A percentile compares a stretch with the other conserved stretches of the same genome.
Evolutionary conservation across 2,797 vertebrate genomes (phyloP).

Genomic region (Lepidocolaptes lacrymiger): DNA sequence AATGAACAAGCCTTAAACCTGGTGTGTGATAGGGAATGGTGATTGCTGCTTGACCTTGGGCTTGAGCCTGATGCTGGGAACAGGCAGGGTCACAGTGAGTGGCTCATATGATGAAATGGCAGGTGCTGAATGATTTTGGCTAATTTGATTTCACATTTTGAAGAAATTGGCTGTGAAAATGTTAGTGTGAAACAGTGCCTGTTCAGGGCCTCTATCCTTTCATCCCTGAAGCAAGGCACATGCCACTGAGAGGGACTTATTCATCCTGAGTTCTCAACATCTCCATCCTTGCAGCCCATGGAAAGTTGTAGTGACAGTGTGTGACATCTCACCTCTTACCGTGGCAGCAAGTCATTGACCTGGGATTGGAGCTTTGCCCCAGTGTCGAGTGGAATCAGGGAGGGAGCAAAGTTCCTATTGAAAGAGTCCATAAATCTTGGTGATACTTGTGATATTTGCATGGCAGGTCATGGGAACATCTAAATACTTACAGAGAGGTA

Average conservation of each 20-base stretch:
- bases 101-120: not conserved
- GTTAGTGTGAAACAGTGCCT: not conserved
- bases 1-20: not conserved
- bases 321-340: not conserved
- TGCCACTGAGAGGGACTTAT: not conserved
- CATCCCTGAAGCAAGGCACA: not conserved
- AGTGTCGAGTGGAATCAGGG: not conserved
- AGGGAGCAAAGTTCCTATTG: not conserved
- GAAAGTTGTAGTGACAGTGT: not conserved
- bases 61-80: not conserved
- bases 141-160: not conserved
- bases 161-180: slow-evolving; percentile 29
- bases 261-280: not conserved
- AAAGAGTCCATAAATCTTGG: not conserved
- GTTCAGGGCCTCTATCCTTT: not conserved
- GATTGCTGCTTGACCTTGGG: not conserved
- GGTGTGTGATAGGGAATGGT: not conserved
- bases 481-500: not conserved
- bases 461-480: not conserved
- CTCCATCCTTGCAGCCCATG: not conserved
- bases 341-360: not conserved
- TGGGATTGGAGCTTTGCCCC: not conserved
- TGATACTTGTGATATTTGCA: not conserved
- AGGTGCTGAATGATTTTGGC: not conserved
- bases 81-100: not conserved